Evolutionary conservation across 1,140 invertebrate genomes (phyloP).

Genomic region (Drosophila dunni): DNA sequence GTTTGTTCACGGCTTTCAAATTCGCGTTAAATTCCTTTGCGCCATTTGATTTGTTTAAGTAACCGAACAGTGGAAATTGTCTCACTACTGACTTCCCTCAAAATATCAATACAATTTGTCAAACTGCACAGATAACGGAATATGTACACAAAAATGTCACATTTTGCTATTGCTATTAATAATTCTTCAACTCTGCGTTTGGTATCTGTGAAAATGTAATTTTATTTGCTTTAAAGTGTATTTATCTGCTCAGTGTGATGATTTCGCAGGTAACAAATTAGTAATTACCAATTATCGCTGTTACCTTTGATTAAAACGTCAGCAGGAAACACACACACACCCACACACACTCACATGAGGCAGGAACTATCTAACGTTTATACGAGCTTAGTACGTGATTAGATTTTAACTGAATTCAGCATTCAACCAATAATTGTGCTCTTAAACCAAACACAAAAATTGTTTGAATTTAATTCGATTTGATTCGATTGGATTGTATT

Average conservation of each 20-base stretch:
- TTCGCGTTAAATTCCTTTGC: background rate
- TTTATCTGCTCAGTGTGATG: slow-evolving; percentile 8
- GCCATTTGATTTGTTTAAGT: slow-evolving; percentile 55
- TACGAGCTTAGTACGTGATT: slow-evolving; percentile 28
- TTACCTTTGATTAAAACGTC: slow-evolving; percentile 53
- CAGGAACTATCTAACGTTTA: slow-evolving; percentile 22
- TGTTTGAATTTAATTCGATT: too few species aligned
- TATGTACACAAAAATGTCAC: slow-evolving; percentile 19
- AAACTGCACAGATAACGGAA: slow-evolving; percentile 55
- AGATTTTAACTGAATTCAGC: slow-evolving; percentile 16
- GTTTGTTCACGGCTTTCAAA: slow-evolving; percentile 35
- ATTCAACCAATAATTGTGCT: background rate
- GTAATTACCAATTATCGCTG: slow-evolving; percentile 72
- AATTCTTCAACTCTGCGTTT: slow-evolving; percentile 25
- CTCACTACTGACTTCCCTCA: slow-evolving; percentile 9
- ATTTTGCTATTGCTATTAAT: slow-evolving; percentile 50
- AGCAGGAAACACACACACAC: slow-evolving; percentile 32
- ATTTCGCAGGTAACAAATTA: slow-evolving; percentile 50
- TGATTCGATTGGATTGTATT: background rate
- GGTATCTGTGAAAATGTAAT: slow-evolving; percentile 49
- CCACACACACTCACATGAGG: slow-evolving; percentile 19
- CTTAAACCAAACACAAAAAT: slow-evolving; percentile 13
- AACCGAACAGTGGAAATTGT: slow-evolving; percentile 54
- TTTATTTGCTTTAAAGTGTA: slow-evolving; percentile 63
- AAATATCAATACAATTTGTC: slow-evolving; percentile 25